These are phyloP conservation scores for Podocnemis expansa DNA, from an alignment of 2,113 vertebrate genomes.

Conservation along the genomic window DNA sequence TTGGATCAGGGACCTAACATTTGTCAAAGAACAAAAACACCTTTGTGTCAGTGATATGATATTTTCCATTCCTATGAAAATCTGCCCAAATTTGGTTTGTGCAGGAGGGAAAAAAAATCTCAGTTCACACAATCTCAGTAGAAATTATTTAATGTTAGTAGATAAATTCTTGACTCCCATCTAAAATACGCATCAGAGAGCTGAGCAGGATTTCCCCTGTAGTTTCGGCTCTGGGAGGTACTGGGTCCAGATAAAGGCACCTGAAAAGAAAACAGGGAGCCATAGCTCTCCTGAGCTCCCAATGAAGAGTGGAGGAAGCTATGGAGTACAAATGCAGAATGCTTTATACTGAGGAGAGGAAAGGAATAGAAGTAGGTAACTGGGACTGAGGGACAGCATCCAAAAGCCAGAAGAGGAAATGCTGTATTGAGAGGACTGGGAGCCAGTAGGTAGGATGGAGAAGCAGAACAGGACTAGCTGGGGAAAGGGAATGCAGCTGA, in stretches of 20 bases:
- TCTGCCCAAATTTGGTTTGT: neutral
- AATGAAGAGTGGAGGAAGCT: neutral
- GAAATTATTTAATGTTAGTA: neutral
- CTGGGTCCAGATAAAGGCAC: neutral
- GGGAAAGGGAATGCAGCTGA: neutral
- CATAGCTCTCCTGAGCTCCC: neutral
- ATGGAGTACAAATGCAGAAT: rapidly evolving
- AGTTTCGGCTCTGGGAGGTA: neutral
- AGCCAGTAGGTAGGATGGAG: neutral
- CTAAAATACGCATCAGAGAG: neutral
- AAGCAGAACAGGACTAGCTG: neutral
- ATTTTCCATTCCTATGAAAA: no score
- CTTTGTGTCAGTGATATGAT: neutral
- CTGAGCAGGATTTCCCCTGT: neutral
- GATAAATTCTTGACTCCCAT: neutral
- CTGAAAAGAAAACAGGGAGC: neutral
- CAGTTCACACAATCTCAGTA: neutral
- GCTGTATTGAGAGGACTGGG: neutral
- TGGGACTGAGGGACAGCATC: neutral
- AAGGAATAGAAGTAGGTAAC: neutral
- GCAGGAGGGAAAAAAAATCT: neutral
- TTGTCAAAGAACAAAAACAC: no score
- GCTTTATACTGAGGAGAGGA: neutral
- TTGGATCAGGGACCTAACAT: neutral
- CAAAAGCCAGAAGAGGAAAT: neutral